A percentile compares a stretch with the other conserved stretches of the same genome.
These are phyloP conservation scores for Linnaemya vulpina DNA, from an alignment of 2,888 invertebrate genomes.

Conservation along the genomic window DNA sequence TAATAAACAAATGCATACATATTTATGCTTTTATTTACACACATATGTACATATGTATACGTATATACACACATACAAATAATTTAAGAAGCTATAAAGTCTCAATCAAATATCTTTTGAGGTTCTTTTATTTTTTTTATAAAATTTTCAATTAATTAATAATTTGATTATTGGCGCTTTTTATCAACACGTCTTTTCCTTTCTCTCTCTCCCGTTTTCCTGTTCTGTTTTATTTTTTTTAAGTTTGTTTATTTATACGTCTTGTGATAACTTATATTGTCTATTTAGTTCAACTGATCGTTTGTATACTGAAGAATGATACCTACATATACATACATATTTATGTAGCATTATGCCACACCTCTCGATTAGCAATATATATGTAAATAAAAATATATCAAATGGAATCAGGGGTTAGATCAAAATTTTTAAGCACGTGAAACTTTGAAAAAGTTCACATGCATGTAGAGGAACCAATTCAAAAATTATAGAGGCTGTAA, in stretches of 20 bases:
- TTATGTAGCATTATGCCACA: not conserved
- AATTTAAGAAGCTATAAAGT: too few relatives aligned
- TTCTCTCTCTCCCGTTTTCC: not conserved
- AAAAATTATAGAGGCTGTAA: too few relatives aligned
- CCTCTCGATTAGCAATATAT: too few relatives aligned
- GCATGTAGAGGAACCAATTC: too few relatives aligned
- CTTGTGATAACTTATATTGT: not conserved
- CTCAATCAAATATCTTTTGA: too few relatives aligned
- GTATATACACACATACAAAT: not conserved
- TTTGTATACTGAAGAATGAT: not conserved
- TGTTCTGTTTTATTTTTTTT: too few relatives aligned
- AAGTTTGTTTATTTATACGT: not conserved
- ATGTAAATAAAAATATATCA: too few relatives aligned
- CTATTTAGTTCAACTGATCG: slow-evolving; percentile 2
- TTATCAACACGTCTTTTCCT: not conserved
- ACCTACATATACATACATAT: not conserved
- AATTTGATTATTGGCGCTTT: not conserved
- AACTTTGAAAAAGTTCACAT: too few relatives aligned
- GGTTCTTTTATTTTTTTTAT: not conserved
- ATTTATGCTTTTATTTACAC: not conserved
- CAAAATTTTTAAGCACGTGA: too few relatives aligned
- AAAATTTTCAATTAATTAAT: slow-evolving; percentile 7
- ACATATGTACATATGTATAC: not conserved
- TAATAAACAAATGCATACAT: not conserved
- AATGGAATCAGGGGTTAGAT: too few relatives aligned